Conservation (phyloP, 2,797 vertebrate species). For the Aselliscus stoliczkanus region DNA sequence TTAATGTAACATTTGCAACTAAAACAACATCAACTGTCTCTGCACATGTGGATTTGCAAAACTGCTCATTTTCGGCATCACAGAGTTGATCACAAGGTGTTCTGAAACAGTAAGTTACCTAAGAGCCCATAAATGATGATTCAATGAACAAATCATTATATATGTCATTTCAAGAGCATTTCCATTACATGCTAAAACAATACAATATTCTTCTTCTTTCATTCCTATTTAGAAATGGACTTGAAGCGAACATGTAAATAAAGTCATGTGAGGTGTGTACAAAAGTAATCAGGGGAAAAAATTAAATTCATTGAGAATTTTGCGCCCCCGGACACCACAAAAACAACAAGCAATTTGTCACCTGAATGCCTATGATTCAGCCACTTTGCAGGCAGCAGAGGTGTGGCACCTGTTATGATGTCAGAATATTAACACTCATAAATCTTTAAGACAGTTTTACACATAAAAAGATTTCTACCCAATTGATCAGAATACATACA, state of each 20-base stretch:
- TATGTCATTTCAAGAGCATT: background rate
- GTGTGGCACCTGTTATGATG: fast-evolving
- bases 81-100: background rate
- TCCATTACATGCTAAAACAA: background rate
- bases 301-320: background rate
- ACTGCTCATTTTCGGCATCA: background rate
- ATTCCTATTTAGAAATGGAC: background rate
- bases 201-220: background rate
- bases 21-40: background rate
- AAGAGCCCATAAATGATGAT: background rate
- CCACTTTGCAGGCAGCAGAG: background rate
- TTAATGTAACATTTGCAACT: background rate
- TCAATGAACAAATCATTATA: background rate
- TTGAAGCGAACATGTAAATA: background rate
- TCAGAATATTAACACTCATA: background rate
- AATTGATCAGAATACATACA: background rate
- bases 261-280: background rate
- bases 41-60: background rate
- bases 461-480: background rate
- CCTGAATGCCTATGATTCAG: background rate
- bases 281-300: background rate
- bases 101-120: background rate
- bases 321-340: background rate
- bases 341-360: background rate
- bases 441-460: background rate